Evolutionary conservation across 2,888 invertebrate species (phyloP).

Genomic region (Sclerodermus sp.): DNA sequence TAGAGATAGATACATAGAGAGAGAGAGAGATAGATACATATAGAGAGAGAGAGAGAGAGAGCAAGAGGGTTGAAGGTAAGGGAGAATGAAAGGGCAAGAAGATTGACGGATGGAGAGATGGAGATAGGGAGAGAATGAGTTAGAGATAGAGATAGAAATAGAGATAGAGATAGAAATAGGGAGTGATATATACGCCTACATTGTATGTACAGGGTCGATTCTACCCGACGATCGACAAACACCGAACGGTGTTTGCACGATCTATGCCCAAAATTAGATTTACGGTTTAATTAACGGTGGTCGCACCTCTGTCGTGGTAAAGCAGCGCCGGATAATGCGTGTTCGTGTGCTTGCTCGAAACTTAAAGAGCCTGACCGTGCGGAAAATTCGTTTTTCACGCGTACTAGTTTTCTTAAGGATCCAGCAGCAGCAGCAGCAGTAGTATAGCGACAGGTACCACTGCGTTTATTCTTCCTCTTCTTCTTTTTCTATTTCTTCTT

Average conservation of each 20-base stretch:
- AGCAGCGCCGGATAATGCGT: conserved; percentile 18
- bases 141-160: conserved; percentile 9
- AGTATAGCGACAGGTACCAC: no score
- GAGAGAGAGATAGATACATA: conserved; percentile 13
- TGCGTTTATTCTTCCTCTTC: no score
- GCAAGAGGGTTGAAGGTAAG: no score
- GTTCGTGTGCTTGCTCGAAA: conserved; percentile 4
- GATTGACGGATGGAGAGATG: no score
- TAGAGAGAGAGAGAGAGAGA: conserved; percentile 4
- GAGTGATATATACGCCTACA: conserved; percentile 33
- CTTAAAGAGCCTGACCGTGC: no score
- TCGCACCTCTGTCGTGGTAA: conserved; percentile 23
- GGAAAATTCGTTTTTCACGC: no score
- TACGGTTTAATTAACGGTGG: conserved; percentile 39
- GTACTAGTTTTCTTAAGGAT: no score
- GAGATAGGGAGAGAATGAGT: neutral
- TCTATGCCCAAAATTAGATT: conserved; percentile 44
- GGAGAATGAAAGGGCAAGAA: conserved; percentile 1
- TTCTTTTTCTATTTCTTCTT: no score
- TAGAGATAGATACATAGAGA: no score
- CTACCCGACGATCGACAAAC: conserved; percentile 31
- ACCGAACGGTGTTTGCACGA: conserved; percentile 29
- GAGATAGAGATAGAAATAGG: conserved; percentile 10
- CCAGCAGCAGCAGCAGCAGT: no score
- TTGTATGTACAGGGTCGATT: conserved; percentile 44